Conservation (phyloP, 1,140 invertebrate species). For the Capitella teleta region DNA sequence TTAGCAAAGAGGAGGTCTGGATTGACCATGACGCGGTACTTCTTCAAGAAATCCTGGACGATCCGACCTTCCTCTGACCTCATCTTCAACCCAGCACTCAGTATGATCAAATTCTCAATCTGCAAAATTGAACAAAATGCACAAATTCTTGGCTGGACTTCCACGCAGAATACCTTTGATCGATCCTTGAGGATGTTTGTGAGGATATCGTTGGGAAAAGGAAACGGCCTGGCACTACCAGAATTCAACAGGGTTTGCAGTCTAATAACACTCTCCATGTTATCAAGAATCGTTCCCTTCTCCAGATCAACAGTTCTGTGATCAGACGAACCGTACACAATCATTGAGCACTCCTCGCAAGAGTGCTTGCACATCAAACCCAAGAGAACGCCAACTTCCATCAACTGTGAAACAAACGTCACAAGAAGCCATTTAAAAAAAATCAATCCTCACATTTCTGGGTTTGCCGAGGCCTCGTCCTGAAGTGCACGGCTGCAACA, state of each 20-base stretch:
- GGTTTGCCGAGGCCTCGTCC: slow-evolving; percentile 36
- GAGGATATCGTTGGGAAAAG: too few relatives aligned
- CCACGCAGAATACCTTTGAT: not conserved
- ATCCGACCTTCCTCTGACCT: slow-evolving; percentile 11
- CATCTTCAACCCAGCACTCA: slow-evolving; percentile 15
- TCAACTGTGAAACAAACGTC: slow-evolving; percentile 22
- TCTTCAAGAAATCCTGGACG: slow-evolving; percentile 24
- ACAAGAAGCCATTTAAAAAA: not conserved
- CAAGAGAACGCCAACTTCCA: slow-evolving; percentile 35
- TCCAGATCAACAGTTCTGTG: slow-evolving; percentile 21
- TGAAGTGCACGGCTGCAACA: slow-evolving; percentile 26
- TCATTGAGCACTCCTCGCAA: slow-evolving; percentile 39
- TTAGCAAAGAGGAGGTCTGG: slow-evolving; percentile 34
- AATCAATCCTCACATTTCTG: not conserved
- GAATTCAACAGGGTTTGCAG: not conserved
- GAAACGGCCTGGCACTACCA: not conserved
- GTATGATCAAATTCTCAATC: slow-evolving; percentile 33
- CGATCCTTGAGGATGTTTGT: too few relatives aligned
- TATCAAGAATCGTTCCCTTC: slow-evolving; percentile 37
- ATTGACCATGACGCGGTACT: slow-evolving; percentile 32
- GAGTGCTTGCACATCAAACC: slow-evolving; percentile 44
- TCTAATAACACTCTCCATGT: slow-evolving; percentile 20
- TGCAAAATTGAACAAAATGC: slow-evolving; percentile 10
- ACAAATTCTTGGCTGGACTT: not conserved
- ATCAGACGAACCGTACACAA: slow-evolving; percentile 18